phyloP scores from a whole-genome alignment of 1,140 invertebrate genomes.

The Heliconius hermathena region DNA sequence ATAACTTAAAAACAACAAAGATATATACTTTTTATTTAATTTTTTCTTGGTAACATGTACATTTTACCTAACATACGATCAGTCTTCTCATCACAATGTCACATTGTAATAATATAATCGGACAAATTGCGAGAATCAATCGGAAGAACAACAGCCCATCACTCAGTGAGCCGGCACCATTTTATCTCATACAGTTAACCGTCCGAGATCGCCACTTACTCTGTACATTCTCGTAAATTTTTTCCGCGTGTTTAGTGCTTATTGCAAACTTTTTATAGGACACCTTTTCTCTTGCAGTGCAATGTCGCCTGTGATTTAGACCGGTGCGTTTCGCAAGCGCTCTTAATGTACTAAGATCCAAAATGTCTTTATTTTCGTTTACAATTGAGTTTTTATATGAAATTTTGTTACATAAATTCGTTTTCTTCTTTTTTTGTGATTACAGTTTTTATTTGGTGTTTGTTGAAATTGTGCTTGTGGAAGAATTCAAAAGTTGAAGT shows the following conservation, averaged over 20 bases:
- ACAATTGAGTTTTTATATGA: background rate
- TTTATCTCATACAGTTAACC: constrained; percentile 56
- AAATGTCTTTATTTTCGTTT: background rate
- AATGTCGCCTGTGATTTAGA: constrained; percentile 32
- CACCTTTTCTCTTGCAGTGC: constrained; percentile 38
- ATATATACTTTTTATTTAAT: background rate
- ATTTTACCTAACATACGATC: background rate
- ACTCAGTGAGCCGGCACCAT: constrained; percentile 38
- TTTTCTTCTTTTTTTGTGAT: background rate
- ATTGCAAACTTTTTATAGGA: constrained; percentile 44
- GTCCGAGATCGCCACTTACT: constrained; percentile 51
- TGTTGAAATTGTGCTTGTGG: background rate
- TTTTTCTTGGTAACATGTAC: too few relatives aligned
- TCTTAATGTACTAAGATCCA: background rate
- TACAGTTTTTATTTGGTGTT: background rate
- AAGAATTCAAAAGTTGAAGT: background rate
- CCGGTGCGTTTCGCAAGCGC: constrained; percentile 34
- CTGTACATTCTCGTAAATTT: constrained; percentile 43
- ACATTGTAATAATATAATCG: background rate
- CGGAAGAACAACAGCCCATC: background rate
- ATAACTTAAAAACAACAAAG: background rate
- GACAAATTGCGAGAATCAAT: background rate
- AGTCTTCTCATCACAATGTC: background rate
- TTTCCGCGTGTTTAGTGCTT: constrained; percentile 41
- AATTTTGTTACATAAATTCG: background rate